Base-by-base conservation (phyloP, 2,113 vertebrate genomes). In the Lycaon pictus region DNA sequence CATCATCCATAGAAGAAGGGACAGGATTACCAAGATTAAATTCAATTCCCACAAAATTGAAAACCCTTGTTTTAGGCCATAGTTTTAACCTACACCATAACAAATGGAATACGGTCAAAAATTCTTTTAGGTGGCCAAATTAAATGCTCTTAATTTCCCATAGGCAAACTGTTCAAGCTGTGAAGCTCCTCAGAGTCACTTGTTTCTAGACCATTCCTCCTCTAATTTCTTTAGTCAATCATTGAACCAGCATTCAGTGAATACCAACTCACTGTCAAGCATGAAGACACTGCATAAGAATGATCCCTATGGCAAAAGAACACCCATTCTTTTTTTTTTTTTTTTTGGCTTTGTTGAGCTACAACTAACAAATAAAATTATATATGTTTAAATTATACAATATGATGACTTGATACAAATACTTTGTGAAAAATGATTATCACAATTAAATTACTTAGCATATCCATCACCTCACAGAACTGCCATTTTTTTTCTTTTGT, bases 381-480 rank as follows among this genome's bases (percentile, higher is more conserved):
- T 27, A 55, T 83, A 72, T 58, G 16, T 92, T 81, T 58, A 92
- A 92, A 35, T 37, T 74, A 93, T 35, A 63, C 10, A 62, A 71
- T 4, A 3, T 37, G 19, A 56, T 51, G 7, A 95, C 15, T 60
- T 60, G 32, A 84, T 80, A 62, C 25, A 63, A n/a, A 55, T 4
- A 77, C 69, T 80, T 7, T 19, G 19, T 71, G 81, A 86, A 91
- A 86, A 91, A 86, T 71, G 71, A 79, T 85, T 53, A 86, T 79
- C 94, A 91, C 32, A 60, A 37, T 55, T 65, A 82, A 23, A 63
- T 81, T 55, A 69, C 55, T 29, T 63, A 76, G 63, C 29, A 76
- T 29, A 84, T 58, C 72, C 51, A 77, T 95, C 71, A 65, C 35
- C 19, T 85, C 35, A 69, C 29, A 19, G 4, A 43, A 69, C 48